A percentile compares a stretch with the other conserved stretches of the same genome.
phyloP scores from a whole-genome alignment of 2,888 invertebrate genomes.

The Zygogramma bicolorata region DNA sequence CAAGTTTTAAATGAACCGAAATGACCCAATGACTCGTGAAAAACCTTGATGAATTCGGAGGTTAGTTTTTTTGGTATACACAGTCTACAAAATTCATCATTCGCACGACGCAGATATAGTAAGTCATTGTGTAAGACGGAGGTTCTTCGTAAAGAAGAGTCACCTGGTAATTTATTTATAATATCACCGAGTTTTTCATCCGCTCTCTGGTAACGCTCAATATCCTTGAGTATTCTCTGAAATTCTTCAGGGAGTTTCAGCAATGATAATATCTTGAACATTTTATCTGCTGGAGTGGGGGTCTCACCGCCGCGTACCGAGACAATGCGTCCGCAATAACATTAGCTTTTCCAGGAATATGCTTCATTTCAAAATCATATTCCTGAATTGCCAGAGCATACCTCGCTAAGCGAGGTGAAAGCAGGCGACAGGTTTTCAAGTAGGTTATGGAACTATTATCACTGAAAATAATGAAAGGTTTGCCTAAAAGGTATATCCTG shows the following conservation, averaged over 20 bases:
- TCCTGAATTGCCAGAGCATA: conserved; percentile 45
- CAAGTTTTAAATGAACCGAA: too few relatives aligned
- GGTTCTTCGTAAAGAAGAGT: background rate
- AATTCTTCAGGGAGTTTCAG: background rate
- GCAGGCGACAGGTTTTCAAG: conserved; percentile 37
- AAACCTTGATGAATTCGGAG: background rate
- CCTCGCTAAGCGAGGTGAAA: conserved; percentile 34
- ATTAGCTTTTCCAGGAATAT: conserved; percentile 33
- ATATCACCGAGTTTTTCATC: background rate
- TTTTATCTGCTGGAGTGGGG: background rate
- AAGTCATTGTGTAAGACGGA: background rate
- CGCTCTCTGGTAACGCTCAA: too few relatives aligned
- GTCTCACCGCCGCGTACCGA: background rate
- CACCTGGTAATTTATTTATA: background rate
- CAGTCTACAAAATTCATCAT: background rate
- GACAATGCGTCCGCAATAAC: conserved; percentile 37
- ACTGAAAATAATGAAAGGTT: conserved; percentile 30
- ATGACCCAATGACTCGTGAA: background rate
- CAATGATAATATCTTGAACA: background rate
- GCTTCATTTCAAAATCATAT: too few relatives aligned
- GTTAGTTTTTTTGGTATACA: background rate
- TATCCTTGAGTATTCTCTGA: background rate
- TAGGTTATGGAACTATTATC: conserved; percentile 40
- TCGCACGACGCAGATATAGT: background rate
- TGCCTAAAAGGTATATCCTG: conserved; percentile 35